phyloP scores from a whole-genome alignment of 2,113 vertebrate genomes.

The Neofelis nebulosa region DNA sequence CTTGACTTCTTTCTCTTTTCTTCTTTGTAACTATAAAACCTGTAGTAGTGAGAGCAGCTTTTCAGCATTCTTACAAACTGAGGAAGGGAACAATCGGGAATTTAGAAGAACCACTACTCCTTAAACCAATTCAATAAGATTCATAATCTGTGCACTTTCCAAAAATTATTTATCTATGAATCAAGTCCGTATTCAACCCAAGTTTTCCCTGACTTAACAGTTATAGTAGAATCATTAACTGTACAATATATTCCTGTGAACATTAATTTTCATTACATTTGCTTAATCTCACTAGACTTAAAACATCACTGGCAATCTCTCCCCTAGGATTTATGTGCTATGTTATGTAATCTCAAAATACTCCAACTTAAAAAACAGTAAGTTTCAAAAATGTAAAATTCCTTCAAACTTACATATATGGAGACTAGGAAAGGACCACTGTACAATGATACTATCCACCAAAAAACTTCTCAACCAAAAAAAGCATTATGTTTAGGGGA shows the following conservation, averaged over 20 bases:
- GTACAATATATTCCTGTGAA: background rate
- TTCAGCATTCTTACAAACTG: constrained; percentile 3
- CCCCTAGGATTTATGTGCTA: background rate
- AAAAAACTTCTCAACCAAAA: background rate
- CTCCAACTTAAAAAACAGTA: background rate
- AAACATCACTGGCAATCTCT: constrained; percentile 24
- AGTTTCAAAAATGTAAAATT: constrained; percentile 36
- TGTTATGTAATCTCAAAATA: constrained; percentile 37
- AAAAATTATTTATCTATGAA: background rate
- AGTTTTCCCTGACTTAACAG: background rate
- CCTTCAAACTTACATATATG: constrained; percentile 30
- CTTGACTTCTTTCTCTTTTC: constrained; percentile 22
- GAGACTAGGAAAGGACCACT: background rate
- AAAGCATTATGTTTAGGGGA: background rate
- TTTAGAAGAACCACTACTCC: background rate
- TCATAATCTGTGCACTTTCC: background rate
- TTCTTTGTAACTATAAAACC: background rate
- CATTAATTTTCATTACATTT: constrained; percentile 58
- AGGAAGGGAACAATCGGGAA: constrained; percentile 14
- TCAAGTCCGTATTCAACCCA: constrained; percentile 26
- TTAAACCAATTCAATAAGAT: background rate
- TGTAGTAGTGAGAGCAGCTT: background rate
- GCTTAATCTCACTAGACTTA: constrained; percentile 48
- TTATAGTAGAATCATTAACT: background rate
- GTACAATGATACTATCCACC: background rate